These are phyloP conservation scores for Halcyon malimbica DNA, from an alignment of 2,113 vertebrate genomes.

Conservation along the genomic window DNA sequence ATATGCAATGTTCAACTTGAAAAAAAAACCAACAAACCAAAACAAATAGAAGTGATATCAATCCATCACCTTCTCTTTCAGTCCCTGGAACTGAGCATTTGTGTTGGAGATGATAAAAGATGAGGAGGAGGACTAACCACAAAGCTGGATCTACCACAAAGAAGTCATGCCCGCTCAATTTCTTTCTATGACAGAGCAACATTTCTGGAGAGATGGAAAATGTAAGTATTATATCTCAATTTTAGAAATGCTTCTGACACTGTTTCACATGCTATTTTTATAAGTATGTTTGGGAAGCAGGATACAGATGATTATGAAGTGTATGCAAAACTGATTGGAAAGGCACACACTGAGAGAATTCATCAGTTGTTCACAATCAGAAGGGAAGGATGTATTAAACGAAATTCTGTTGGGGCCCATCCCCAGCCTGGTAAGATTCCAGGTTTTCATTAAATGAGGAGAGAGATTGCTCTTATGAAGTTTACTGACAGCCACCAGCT, in stretches of 20 bases:
- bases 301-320: conserved; percentile 57
- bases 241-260: conserved; percentile 17
- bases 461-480: neutral
- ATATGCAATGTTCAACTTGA: neutral
- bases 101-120: neutral
- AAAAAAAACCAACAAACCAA: neutral
- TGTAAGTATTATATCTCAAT: neutral
- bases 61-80: neutral
- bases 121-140: neutral
- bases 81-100: neutral
- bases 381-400: neutral
- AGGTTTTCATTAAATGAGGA: neutral
- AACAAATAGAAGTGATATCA: neutral
- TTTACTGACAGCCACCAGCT: neutral
- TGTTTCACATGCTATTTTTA: conserved; percentile 31
- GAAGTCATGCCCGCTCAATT: neutral
- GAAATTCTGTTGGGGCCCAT: neutral
- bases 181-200: neutral
- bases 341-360: conserved; percentile 52
- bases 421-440: neutral
- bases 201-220: neutral
- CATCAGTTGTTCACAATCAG: conserved; percentile 23
- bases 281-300: conserved; percentile 29
- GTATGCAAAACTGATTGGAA: conserved; percentile 51
- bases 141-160: neutral